Evolutionary conservation across 2,113 vertebrate genomes (phyloP), one percentile per base, ranked within the genome.

Genomic region (Ptilonorhynchus violaceus): DNA sequence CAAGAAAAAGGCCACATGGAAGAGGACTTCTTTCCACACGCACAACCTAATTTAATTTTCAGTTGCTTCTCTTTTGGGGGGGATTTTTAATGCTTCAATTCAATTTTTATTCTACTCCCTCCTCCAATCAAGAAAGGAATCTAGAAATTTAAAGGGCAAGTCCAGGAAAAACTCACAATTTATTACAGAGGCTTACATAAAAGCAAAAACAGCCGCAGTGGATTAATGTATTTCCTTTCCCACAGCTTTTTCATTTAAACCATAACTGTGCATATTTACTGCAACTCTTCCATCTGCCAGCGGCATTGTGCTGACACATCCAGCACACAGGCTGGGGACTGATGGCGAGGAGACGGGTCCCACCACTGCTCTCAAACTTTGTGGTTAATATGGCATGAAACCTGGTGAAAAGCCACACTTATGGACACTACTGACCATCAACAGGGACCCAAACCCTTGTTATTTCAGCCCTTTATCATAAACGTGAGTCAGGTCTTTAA

Each of bases 141-240:
- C 69, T 74, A 91, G 67, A 93, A 90, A 67, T 84, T 59, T 33
- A 62, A 76, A 74, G 75, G 33, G 2, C 82, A 93, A 96, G 44
- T 82, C 79, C 69, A 93, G 85, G 44, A 74, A 95, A 97, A 96
- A 58, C 79, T 76, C 11, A 4, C 60, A 20, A 93, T 94, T 93
- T 95, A 93, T 64, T 96, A 70, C 86, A 94, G 85, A 82, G 60
- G 76, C 72, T 95, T 78, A 96, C 91, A 94, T 95, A 64, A 97
- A 96, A 97, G 89, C 52, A 95, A 92, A 89, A 92, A 33, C 82
- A 97, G 94, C 89, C 79, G 0, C 69, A 81, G n/a, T 37, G 82
- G 95, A 96, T 96, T 95, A 96, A 91, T 52, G 86, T 77, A 87
- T 96, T 97, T 96, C 93, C 92, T 96, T 97, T 96, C 95, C 94